Conservation (phyloP, 1,140 invertebrate genomes). For the Drosophila sulfurigaster region DNA sequence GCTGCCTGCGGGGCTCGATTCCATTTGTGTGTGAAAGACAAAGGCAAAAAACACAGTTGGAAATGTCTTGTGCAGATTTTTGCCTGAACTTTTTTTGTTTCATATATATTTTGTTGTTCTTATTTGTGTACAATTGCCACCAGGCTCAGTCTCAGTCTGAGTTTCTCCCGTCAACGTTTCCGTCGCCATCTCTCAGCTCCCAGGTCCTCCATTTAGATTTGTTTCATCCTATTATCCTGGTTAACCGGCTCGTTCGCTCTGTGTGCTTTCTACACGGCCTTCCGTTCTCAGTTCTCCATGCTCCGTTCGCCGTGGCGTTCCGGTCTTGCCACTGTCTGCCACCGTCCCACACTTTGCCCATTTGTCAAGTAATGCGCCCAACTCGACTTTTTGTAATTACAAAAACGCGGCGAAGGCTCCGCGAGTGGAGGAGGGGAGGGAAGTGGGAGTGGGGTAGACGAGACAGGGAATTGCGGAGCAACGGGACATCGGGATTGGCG, state of each 20-base stretch:
- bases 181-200: slow-evolving; percentile 17
- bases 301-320: not conserved
- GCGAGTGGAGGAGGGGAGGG: not conserved
- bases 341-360: slow-evolving; percentile 36
- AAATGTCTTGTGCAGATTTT: slow-evolving; percentile 72
- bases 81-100: slow-evolving; percentile 46
- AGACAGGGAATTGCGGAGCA: slow-evolving; percentile 6
- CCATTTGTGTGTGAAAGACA: slow-evolving; percentile 52
- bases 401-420: slow-evolving; percentile 39
- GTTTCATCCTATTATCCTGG: slow-evolving; percentile 76
- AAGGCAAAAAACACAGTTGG: slow-evolving; percentile 56
- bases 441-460: not conserved
- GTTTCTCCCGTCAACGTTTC: not conserved
- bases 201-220: slow-evolving; percentile 66
- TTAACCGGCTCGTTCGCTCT: slow-evolving; percentile 62
- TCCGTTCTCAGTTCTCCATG: slow-evolving; percentile 11
- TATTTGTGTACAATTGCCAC: slow-evolving; percentile 50
- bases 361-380: slow-evolving; percentile 70
- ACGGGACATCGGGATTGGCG: slow-evolving; percentile 37
- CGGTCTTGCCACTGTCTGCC: slow-evolving; percentile 9
- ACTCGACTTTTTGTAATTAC: slow-evolving; percentile 78
- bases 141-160: slow-evolving; percentile 3
- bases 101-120: slow-evolving; percentile 26
- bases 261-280: slow-evolving; percentile 8
- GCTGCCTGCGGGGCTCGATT: slow-evolving; percentile 54